These are phyloP conservation scores for Hippocampus mohnikei DNA, from an alignment of 2,113 vertebrate species.

Conservation along the genomic window DNA sequence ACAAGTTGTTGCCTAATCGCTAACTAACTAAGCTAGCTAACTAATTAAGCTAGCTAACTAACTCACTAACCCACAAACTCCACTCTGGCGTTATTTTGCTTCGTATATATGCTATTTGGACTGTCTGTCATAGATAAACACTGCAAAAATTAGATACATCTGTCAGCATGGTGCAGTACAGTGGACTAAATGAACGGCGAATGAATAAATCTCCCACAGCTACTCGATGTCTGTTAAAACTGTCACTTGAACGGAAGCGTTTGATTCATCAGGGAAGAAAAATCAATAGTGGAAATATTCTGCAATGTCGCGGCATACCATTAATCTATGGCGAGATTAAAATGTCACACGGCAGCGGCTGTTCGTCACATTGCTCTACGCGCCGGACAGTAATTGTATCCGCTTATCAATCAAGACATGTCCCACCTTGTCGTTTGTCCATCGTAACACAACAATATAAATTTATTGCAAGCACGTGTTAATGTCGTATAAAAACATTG, in stretches of 20 bases:
- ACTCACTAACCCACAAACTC: too few species aligned
- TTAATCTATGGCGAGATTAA: slow-evolving; percentile 69
- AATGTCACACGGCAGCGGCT: slow-evolving; percentile 54
- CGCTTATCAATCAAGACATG: slow-evolving; percentile 68
- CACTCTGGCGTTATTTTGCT: neutral
- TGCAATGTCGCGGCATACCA: slow-evolving; percentile 52
- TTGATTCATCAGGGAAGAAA: slow-evolving; percentile 62
- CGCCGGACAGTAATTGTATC: slow-evolving; percentile 63
- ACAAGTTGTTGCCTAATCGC: too few species aligned
- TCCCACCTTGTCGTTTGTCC: slow-evolving; percentile 61
- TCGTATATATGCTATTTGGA: neutral
- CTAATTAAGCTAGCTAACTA: too few species aligned
- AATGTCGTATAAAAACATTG: slow-evolving; percentile 59
- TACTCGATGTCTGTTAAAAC: slow-evolving; percentile 26
- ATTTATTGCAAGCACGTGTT: slow-evolving; percentile 45
- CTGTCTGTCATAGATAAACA: neutral
- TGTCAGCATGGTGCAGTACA: neutral
- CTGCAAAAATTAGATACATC: neutral
- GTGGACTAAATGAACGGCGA: neutral
- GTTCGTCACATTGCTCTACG: slow-evolving; percentile 53
- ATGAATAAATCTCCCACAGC: neutral
- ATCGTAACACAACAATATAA: slow-evolving; percentile 62
- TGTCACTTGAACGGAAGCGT: slow-evolving; percentile 55
- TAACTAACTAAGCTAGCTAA: too few species aligned
- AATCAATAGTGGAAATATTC: slow-evolving; percentile 64